Percentiles rank a stretch among this genome's conserved stretches.
phyloP scores from a whole-genome alignment of 2,888 invertebrate genomes.

The Euphydryas editha region DNA sequence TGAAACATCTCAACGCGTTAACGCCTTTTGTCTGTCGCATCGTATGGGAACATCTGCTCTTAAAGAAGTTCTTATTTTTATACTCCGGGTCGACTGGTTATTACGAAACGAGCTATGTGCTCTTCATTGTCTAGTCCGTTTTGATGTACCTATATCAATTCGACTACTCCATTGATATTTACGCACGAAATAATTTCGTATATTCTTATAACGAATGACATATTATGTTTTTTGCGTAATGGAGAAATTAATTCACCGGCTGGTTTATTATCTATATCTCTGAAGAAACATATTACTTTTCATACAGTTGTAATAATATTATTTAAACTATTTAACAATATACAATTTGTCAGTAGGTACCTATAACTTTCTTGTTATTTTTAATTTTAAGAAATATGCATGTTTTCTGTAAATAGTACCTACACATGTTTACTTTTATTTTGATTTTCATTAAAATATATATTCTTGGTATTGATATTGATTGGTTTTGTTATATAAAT shows the following conservation, averaged over 20 bases:
- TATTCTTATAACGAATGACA: slow-evolving; percentile 13
- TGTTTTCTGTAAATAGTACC: not conserved
- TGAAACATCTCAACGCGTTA: slow-evolving; percentile 68
- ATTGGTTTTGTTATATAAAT: too few relatives aligned
- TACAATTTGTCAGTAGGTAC: not conserved
- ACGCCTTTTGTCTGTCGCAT: slow-evolving; percentile 69
- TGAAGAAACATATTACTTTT: not conserved
- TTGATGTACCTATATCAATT: slow-evolving; percentile 15
- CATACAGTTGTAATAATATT: not conserved
- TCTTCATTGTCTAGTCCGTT: slow-evolving; percentile 27
- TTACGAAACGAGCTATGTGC: slow-evolving; percentile 18
- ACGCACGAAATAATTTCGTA: slow-evolving; percentile 7
- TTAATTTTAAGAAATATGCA: not conserved
- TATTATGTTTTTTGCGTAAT: slow-evolving; percentile 25
- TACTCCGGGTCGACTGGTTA: slow-evolving; percentile 26
- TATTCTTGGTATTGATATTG: too few relatives aligned
- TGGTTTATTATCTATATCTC: slow-evolving; percentile 26
- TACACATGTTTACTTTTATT: too few relatives aligned
- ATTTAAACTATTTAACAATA: not conserved
- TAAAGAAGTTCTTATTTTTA: slow-evolving; percentile 56
- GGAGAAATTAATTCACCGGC: slow-evolving; percentile 16
- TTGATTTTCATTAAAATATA: too few relatives aligned
- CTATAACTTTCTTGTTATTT: too few relatives aligned
- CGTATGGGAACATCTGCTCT: slow-evolving; percentile 68
- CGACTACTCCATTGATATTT: slow-evolving; percentile 20